A percentile compares a stretch with the other conserved stretches of the same genome.
Evolutionary conservation across 92 coral and sea anemone genomes (phyloP).

Genomic region (Pocillopora meandrina): DNA sequence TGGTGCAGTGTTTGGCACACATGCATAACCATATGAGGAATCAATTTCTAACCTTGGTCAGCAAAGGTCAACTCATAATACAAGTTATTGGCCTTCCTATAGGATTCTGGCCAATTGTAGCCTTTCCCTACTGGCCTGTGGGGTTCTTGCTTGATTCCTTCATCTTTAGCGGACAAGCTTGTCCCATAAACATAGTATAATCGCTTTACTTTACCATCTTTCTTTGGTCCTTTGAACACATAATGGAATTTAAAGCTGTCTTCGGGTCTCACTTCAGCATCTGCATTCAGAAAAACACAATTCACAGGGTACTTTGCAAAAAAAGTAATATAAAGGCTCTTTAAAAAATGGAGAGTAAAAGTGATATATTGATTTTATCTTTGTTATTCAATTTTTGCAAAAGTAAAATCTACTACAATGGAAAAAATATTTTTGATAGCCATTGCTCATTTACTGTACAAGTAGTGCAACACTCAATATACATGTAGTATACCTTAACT

Average conservation of each 20-base stretch:
- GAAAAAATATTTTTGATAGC: too few relatives aligned
- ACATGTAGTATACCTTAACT: too few relatives aligned
- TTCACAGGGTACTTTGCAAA: not conserved
- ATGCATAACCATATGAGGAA: not conserved
- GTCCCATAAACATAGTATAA: constrained; percentile 96
- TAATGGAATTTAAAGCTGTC: constrained; percentile 93
- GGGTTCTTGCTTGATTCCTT: constrained; percentile 90
- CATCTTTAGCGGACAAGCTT: constrained; percentile 77
- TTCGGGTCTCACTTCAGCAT: constrained; percentile 92
- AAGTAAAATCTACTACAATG: too few relatives aligned
- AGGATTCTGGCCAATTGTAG: constrained; percentile 98
- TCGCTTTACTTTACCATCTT: constrained; percentile 78
- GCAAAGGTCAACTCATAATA: constrained; percentile 90
- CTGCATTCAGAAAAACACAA: constrained; percentile 28
- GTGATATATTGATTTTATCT: too few relatives aligned
- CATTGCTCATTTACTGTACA: too few relatives aligned
- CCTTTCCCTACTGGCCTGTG: constrained; percentile 94
- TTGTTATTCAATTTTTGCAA: too few relatives aligned
- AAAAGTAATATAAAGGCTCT: not conserved
- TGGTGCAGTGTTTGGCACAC: not conserved
- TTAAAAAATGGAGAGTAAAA: too few relatives aligned
- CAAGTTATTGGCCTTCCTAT: constrained; percentile 92
- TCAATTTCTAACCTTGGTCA: constrained; percentile 72
- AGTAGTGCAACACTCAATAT: too few relatives aligned
- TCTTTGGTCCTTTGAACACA: constrained; percentile 95